These are phyloP conservation scores for Calypte anna DNA, from an alignment of 2,113 vertebrate genomes.

Conservation along the genomic window DNA sequence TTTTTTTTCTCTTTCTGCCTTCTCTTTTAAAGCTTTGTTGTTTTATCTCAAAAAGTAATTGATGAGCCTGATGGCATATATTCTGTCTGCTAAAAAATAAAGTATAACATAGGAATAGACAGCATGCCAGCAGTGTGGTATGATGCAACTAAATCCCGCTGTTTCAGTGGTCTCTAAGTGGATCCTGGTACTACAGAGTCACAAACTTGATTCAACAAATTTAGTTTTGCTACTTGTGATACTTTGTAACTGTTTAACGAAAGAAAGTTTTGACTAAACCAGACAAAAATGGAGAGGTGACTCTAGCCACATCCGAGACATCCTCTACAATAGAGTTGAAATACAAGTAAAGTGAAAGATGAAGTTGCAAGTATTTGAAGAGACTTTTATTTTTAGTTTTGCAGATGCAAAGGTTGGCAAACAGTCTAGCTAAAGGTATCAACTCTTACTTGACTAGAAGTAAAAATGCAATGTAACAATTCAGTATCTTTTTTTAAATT, in stretches of 20 bases:
- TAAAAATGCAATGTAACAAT: background rate
- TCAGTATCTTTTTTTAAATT: background rate
- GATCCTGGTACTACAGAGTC: constrained; percentile 7
- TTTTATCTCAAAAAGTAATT: background rate
- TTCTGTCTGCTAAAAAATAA: background rate
- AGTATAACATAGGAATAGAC: background rate
- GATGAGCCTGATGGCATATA: background rate
- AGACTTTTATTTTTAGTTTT: background rate
- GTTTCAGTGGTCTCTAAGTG: background rate
- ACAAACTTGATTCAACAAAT: background rate
- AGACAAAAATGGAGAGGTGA: background rate
- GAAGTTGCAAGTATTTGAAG: background rate
- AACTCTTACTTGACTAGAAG: background rate
- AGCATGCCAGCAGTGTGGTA: background rate
- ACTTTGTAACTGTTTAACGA: background rate
- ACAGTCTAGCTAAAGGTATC: background rate
- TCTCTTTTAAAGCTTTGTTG: background rate
- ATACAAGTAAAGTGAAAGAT: background rate
- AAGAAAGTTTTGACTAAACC: background rate
- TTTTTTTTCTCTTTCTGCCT: background rate
- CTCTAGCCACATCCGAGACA: background rate
- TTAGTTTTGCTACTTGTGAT: constrained; percentile 69
- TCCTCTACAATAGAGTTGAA: background rate
- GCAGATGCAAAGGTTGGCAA: background rate
- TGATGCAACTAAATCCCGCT: background rate